A percentile compares a stretch with the other conserved stretches of the same genome.
These are phyloP conservation scores for Amphiprion percula DNA, from an alignment of 2,113 vertebrate species.

Conservation along the genomic window DNA sequence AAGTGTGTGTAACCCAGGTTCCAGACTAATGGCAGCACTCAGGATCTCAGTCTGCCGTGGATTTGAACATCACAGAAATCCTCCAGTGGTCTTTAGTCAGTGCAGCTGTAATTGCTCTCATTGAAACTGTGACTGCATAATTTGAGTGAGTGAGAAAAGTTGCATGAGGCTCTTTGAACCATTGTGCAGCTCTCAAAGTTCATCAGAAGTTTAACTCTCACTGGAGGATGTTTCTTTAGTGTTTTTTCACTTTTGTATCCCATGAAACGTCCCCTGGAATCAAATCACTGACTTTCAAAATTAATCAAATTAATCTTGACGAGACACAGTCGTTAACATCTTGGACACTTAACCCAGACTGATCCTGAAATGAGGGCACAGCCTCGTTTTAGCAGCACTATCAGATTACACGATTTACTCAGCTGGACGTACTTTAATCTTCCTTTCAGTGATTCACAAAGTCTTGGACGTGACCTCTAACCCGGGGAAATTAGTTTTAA, in stretches of 20 bases:
- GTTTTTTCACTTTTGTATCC: constrained; percentile 3
- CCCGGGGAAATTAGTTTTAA: constrained; percentile 33
- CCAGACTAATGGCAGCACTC: not conserved
- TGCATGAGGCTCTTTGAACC: constrained; percentile 10
- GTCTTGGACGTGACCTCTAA: constrained; percentile 25
- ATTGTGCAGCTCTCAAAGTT: constrained; percentile 26
- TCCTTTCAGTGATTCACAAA: constrained; percentile 30
- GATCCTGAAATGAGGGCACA: constrained; percentile 26
- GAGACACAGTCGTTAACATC: constrained; percentile 13
- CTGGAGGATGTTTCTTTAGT: constrained; percentile 7
- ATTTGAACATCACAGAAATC: constrained; percentile 30
- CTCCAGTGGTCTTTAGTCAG: not conserved
- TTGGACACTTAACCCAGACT: constrained; percentile 24
- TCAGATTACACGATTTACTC: constrained; percentile 63
- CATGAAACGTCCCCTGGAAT: not conserved
- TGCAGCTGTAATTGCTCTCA: constrained; percentile 34
- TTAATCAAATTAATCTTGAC: constrained; percentile 20
- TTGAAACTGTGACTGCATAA: constrained; percentile 7
- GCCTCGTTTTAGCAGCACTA: constrained; percentile 48
- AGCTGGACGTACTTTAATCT: constrained; percentile 57
- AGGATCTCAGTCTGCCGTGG: not conserved
- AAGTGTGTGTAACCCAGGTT: not conserved
- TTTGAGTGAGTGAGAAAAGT: constrained; percentile 1
- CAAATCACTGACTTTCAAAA: constrained; percentile 1
- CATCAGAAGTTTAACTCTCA: constrained; percentile 40